Evolutionary conservation across 2,797 vertebrate genomes (phyloP).

Genomic region (Lepilemur septentrionalis): DNA sequence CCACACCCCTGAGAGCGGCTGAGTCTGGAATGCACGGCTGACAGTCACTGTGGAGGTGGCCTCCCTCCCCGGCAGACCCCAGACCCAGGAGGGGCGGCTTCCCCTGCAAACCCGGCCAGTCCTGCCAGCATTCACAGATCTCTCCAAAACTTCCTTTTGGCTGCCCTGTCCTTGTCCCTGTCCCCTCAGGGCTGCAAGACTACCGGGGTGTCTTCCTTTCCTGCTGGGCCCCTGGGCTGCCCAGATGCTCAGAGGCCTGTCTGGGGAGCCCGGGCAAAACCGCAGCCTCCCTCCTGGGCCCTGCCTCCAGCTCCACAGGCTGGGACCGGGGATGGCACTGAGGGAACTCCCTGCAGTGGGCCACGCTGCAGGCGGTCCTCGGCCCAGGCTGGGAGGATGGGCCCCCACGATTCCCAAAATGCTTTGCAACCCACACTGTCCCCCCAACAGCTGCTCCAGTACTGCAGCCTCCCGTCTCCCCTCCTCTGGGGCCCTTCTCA

Average conservation of each 20-base stretch:
- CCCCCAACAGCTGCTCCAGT: no score
- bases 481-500: background rate
- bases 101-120: background rate
- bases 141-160: background rate
- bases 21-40: background rate
- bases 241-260: background rate
- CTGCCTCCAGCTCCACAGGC: background rate
- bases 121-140: no score
- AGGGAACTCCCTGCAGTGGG: background rate
- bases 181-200: no score
- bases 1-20: background rate
- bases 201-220: rapidly evolving
- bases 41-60: no score
- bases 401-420: rapidly evolving
- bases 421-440: background rate
- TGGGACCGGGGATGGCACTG: background rate
- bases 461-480: background rate
- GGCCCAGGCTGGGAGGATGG: background rate
- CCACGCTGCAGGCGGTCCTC: background rate
- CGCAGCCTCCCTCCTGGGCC: background rate
- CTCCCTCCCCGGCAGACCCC: background rate
- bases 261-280: background rate
- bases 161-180: background rate
- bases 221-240: background rate
- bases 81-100: background rate